A percentile compares a stretch with the other conserved stretches of the same genome.
Evolutionary conservation across 2,113 vertebrate species (phyloP).

Genomic region (Seriola dumerili): DNA sequence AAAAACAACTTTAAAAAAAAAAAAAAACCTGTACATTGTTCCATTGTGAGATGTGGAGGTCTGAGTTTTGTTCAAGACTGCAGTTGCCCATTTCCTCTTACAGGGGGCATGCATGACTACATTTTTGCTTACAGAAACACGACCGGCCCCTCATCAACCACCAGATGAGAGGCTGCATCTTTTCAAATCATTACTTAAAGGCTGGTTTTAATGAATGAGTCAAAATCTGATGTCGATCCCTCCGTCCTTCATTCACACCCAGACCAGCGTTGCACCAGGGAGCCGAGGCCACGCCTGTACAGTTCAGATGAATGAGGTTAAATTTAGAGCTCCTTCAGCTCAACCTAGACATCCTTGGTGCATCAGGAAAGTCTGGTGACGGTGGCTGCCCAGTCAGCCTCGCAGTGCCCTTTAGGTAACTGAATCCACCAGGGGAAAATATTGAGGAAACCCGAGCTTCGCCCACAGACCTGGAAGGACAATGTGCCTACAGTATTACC

Average conservation of each 20-base stretch:
- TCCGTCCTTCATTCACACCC: slow-evolving; percentile 39
- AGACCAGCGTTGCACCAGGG: not conserved
- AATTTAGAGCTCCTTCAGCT: slow-evolving; percentile 78
- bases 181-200: slow-evolving; percentile 27
- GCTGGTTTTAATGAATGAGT: slow-evolving; percentile 45
- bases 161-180: slow-evolving; percentile 45
- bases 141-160: slow-evolving; percentile 35
- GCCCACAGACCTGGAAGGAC: slow-evolving; percentile 91
- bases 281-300: slow-evolving; percentile 28
- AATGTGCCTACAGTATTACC: slow-evolving; percentile 98
- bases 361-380: slow-evolving; percentile 76
- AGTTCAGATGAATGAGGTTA: slow-evolving; percentile 73
- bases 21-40: no score
- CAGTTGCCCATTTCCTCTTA: slow-evolving; percentile 74
- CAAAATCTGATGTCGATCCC: not conserved
- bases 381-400: slow-evolving; percentile 77
- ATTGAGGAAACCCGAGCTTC: slow-evolving; percentile 92
- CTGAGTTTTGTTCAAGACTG: slow-evolving; percentile 36
- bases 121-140: slow-evolving; percentile 53
- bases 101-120: slow-evolving; percentile 80
- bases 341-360: slow-evolving; percentile 82
- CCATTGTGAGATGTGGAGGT: not conserved
- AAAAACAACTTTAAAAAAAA: not conserved
- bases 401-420: slow-evolving; percentile 91
- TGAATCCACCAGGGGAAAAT: slow-evolving; percentile 90